These are phyloP conservation scores for Acanthopagrus latus DNA, from an alignment of 2,797 vertebrate genomes.

Conservation along the genomic window DNA sequence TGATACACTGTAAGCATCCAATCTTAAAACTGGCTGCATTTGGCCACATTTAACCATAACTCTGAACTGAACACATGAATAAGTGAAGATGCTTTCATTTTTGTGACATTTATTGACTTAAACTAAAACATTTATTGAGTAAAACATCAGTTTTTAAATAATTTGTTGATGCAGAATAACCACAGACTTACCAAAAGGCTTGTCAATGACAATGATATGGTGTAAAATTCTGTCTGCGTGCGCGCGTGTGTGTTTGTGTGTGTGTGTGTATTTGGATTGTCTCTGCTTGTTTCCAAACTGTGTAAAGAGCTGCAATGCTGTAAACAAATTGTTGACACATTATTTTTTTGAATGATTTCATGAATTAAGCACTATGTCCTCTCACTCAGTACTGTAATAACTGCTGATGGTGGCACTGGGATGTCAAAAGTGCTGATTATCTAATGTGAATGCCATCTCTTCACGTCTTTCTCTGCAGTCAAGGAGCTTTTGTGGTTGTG, in stretches of 20 bases:
- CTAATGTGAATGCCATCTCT: slow-evolving; percentile 21
- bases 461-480: slow-evolving; percentile 20
- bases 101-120: neutral
- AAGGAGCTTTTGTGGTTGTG: slow-evolving; percentile 35
- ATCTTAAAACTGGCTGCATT: neutral
- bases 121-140: neutral
- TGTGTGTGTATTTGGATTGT: slow-evolving; percentile 41
- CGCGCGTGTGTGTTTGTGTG: slow-evolving; percentile 22
- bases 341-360: slow-evolving; percentile 16
- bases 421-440: slow-evolving; percentile 21
- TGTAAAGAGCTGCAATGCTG: slow-evolving; percentile 48
- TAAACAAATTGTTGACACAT: slow-evolving; percentile 20
- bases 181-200: slow-evolving; percentile 17
- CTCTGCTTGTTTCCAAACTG: slow-evolving; percentile 43
- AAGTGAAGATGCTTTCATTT: neutral
- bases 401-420: slow-evolving; percentile 26
- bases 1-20: neutral
- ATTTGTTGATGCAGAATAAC: neutral
- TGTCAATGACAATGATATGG: slow-evolving; percentile 27
- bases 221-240: slow-evolving; percentile 48
- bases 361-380: slow-evolving; percentile 32
- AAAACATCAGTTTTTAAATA: neutral
- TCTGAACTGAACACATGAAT: neutral
- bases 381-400: neutral
- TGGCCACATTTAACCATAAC: neutral